Evolutionary conservation across 2,797 vertebrate species (phyloP).

Genomic region (Sebastes trivittatus): DNA sequence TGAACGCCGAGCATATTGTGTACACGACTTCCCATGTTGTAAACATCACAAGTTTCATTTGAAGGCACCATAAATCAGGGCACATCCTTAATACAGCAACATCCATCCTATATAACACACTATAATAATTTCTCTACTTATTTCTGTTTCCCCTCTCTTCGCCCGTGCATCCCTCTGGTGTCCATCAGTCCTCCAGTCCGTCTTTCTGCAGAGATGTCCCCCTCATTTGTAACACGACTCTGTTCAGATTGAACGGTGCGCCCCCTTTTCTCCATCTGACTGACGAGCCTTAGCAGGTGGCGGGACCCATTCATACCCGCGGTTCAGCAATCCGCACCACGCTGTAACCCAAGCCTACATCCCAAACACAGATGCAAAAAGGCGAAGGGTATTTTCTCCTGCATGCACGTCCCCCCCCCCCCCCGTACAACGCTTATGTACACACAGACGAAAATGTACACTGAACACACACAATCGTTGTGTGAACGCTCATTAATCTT

Average conservation of each 20-base stretch:
- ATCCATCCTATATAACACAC: background rate
- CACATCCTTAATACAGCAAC: background rate
- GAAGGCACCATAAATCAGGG: background rate
- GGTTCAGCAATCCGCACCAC: slow-evolving; percentile 61
- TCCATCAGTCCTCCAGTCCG: slow-evolving; percentile 2
- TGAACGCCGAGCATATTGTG: no score
- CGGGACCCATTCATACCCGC: slow-evolving; percentile 66
- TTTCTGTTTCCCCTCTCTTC: slow-evolving; percentile 6
- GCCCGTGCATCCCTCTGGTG: background rate
- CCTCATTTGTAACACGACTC: slow-evolving; percentile 73
- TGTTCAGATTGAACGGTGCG: slow-evolving; percentile 51
- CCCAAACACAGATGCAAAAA: slow-evolving; percentile 71
- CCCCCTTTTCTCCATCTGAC: slow-evolving; percentile 60
- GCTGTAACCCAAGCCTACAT: slow-evolving; percentile 72
- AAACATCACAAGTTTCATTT: no score
- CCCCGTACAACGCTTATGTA: slow-evolving; percentile 39
- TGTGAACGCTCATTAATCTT: slow-evolving; percentile 22
- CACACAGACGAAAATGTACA: slow-evolving; percentile 42
- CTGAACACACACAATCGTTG: slow-evolving; percentile 1
- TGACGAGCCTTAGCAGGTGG: slow-evolving; percentile 80
- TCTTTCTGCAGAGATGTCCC: slow-evolving; percentile 61
- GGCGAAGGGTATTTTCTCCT: slow-evolving; percentile 49
- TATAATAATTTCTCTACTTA: background rate
- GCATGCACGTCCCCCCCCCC: slow-evolving; percentile 12
- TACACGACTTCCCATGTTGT: no score